Conservation (phyloP, 2,113 vertebrate species). For the Cottus gobio region DNA sequence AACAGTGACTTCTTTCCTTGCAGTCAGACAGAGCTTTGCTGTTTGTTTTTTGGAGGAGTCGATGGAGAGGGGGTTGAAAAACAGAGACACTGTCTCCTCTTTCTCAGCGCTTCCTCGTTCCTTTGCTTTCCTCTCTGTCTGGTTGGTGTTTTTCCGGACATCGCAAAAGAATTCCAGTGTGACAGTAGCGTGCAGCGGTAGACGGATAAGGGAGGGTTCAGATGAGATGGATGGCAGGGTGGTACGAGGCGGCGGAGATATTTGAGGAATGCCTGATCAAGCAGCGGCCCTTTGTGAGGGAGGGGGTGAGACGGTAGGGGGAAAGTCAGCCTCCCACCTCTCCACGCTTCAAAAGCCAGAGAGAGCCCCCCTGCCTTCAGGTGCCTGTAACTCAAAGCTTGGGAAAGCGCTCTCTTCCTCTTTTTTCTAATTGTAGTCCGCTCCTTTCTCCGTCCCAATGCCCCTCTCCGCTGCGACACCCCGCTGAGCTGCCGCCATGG, state of each 20-base stretch:
- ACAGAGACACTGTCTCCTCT: conserved; percentile 14
- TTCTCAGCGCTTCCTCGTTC: conserved; percentile 17
- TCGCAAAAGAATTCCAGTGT: conserved; percentile 51
- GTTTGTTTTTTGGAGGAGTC: conserved; percentile 46
- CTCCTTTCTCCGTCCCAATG: conserved; percentile 26
- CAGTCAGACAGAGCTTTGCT: conserved; percentile 33
- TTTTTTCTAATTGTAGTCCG: conserved; percentile 50
- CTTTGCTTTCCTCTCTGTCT: conserved; percentile 46
- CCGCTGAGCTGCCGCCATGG: conserved; percentile 56
- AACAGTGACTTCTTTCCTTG: conserved; percentile 40
- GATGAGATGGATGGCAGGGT: conserved; percentile 43
- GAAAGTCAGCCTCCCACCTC: conserved; percentile 47
- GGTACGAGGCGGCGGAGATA: conserved; percentile 57
- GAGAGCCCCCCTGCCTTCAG: conserved; percentile 25
- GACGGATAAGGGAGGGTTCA: neutral
- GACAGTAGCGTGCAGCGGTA: conserved; percentile 33
- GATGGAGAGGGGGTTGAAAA: conserved; percentile 20
- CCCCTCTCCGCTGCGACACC: conserved; percentile 39
- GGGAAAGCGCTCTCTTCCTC: conserved; percentile 50
- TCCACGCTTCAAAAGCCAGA: conserved; percentile 53
- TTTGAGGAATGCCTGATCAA: conserved; percentile 78
- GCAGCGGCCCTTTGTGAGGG: conserved; percentile 59
- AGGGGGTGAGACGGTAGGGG: conserved; percentile 8
- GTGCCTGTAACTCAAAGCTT: conserved; percentile 63
- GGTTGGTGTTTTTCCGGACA: conserved; percentile 45